phyloP scores from a whole-genome alignment of 2,797 vertebrate genomes.

The Centropyge bicolor region DNA sequence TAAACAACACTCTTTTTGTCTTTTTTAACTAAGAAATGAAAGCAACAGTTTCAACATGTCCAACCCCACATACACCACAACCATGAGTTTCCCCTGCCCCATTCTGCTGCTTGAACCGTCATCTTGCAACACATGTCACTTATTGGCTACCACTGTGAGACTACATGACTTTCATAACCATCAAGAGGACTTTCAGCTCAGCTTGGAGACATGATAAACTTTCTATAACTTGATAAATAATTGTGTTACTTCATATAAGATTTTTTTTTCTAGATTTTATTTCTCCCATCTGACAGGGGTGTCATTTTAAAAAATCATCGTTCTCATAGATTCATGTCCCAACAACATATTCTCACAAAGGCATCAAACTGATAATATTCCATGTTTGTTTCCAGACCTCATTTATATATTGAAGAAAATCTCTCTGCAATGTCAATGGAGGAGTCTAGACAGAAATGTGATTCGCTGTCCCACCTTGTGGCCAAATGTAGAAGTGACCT shows the following conservation, averaged over 20 bases:
- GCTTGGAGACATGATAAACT: background rate
- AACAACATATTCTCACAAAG: background rate
- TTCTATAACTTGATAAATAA: background rate
- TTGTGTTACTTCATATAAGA: background rate
- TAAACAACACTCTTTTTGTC: background rate
- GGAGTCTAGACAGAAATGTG: constrained; percentile 34
- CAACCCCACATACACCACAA: background rate
- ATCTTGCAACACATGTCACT: constrained; percentile 10
- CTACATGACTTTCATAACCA: background rate
- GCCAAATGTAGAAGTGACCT: constrained; percentile 60
- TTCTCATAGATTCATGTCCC: background rate
- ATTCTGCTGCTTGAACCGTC: constrained; percentile 8
- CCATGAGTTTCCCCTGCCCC: background rate
- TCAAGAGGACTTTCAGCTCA: constrained; percentile 24
- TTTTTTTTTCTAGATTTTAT: background rate
- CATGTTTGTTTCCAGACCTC: background rate
- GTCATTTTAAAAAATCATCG: background rate
- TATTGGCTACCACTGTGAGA: background rate
- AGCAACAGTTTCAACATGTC: background rate
- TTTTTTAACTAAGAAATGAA: background rate
- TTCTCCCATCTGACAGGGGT: background rate
- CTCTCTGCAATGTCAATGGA: background rate
- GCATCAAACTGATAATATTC: background rate
- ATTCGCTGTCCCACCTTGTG: constrained; percentile 81
- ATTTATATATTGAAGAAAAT: constrained; percentile 3